These are phyloP conservation scores for Aurelia coerulea DNA, from an alignment of 30 jellyfish, hydroid and myxozoan genomes.

Conservation along the genomic window DNA sequence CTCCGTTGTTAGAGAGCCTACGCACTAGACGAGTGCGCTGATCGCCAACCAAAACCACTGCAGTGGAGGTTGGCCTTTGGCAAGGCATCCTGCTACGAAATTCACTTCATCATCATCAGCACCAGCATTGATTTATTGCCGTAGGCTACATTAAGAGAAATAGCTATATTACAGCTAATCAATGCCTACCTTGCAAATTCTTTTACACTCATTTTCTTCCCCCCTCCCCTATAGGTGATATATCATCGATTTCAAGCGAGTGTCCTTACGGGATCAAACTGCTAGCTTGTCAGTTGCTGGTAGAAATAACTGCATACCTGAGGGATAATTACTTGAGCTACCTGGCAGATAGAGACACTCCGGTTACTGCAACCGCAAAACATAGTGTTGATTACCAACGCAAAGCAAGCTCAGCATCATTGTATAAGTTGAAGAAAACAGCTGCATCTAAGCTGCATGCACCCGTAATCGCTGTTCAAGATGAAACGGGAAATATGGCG, in stretches of 20 bases:
- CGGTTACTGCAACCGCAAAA: slow-evolving; percentile 33
- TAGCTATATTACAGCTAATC: too few relatives aligned
- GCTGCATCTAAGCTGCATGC: background rate
- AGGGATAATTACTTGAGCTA: slow-evolving; percentile 58
- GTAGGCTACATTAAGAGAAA: too few relatives aligned
- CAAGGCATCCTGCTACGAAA: too few relatives aligned
- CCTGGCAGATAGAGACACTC: slow-evolving; percentile 12
- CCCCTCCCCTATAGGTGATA: slow-evolving; percentile 57
- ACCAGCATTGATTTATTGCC: too few relatives aligned
- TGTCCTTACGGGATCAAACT: slow-evolving; percentile 82
- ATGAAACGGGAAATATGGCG: slow-evolving; percentile 24
- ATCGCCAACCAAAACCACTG: too few relatives aligned
- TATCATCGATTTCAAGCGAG: slow-evolving; percentile 53
- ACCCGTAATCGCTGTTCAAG: slow-evolving; percentile 62
- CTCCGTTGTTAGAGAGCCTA: too few relatives aligned
- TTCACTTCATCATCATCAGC: too few relatives aligned
- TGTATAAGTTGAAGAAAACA: background rate
- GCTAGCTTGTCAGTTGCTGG: slow-evolving; percentile 84
- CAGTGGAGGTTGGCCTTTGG: too few relatives aligned
- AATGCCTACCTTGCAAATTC: too few relatives aligned
- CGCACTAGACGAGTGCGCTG: too few relatives aligned
- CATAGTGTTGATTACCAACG: slow-evolving; percentile 21
- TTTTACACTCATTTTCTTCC: too few relatives aligned
- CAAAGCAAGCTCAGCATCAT: slow-evolving; percentile 27
- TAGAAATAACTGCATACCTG: slow-evolving; percentile 86